Evolutionary conservation across 2,113 vertebrate species (phyloP).

Genomic region (Cyanoramphus novaezelandiae): DNA sequence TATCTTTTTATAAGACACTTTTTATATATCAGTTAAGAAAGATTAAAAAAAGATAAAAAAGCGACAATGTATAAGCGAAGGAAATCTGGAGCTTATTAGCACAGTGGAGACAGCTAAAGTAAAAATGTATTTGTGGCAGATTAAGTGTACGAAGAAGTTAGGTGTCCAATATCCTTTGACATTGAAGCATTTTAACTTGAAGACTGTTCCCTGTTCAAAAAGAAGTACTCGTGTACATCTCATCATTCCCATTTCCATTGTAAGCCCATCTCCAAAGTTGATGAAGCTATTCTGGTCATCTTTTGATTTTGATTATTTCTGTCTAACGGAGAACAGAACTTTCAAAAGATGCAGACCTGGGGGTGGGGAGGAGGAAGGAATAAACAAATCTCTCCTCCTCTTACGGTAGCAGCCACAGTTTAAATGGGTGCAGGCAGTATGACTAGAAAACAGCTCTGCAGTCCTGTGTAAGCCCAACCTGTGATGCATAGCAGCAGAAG

Average conservation of each 20-base stretch:
- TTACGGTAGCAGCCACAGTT: background rate
- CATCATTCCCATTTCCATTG: background rate
- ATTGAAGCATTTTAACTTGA: background rate
- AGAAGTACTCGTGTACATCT: background rate
- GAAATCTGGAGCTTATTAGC: background rate
- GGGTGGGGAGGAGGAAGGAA: background rate
- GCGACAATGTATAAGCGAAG: background rate
- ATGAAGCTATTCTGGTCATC: background rate
- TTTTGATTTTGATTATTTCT: background rate
- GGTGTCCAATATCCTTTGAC: background rate
- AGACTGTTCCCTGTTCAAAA: background rate
- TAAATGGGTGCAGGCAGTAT: background rate
- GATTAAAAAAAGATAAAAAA: background rate
- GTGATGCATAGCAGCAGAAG: background rate
- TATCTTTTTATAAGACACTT: background rate
- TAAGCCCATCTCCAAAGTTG: background rate
- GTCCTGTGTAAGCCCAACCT: background rate
- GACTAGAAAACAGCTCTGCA: background rate
- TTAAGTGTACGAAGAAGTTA: background rate
- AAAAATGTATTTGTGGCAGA: background rate
- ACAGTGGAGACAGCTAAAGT: background rate
- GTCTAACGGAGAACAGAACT: background rate
- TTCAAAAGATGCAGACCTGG: background rate
- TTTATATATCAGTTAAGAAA: background rate
- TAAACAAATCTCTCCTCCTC: background rate